These are phyloP conservation scores for Machaerirhynchus nigripectus DNA, from an alignment of 2,113 vertebrate genomes.

Conservation along the genomic window DNA sequence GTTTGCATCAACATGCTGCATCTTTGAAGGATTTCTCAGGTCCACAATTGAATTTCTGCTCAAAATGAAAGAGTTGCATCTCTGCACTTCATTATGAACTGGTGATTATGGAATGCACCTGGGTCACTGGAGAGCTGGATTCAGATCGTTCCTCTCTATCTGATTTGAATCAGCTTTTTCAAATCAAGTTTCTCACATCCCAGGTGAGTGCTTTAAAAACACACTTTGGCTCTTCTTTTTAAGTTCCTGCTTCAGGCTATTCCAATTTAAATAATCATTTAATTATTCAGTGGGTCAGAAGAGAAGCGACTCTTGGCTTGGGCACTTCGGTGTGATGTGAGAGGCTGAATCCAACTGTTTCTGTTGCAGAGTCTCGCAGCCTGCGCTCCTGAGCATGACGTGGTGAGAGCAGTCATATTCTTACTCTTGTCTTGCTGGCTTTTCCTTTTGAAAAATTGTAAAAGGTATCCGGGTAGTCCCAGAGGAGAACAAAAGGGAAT, in stretches of 20 bases:
- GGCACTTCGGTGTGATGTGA: background rate
- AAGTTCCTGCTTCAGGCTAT: background rate
- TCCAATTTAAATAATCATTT: constrained; percentile 12
- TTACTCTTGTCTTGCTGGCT: background rate
- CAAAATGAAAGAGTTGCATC: constrained; percentile 46
- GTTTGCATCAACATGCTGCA: constrained; percentile 41
- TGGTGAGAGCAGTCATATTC: background rate
- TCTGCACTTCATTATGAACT: constrained; percentile 48
- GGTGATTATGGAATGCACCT: constrained; percentile 61
- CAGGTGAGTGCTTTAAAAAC: constrained; percentile 9
- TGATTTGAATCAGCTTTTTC: constrained; percentile 51
- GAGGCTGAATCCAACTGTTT: background rate
- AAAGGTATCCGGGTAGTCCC: background rate
- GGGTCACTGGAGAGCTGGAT: constrained; percentile 33
- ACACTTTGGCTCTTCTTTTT: background rate
- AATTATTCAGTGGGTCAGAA: background rate
- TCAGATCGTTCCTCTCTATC: constrained; percentile 9
- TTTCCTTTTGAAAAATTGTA: background rate
- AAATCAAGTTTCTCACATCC: constrained; percentile 42
- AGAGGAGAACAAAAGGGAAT: background rate
- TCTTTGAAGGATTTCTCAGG: constrained; percentile 44
- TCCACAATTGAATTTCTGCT: constrained; percentile 52
- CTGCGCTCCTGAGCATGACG: accelerated
- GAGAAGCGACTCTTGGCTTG: background rate
- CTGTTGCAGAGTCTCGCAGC: background rate